Evolutionary conservation across 1,140 invertebrate genomes (phyloP), one percentile per base, ranked within the genome.

Genomic region (Trichomalopsis sarcophagae): DNA sequence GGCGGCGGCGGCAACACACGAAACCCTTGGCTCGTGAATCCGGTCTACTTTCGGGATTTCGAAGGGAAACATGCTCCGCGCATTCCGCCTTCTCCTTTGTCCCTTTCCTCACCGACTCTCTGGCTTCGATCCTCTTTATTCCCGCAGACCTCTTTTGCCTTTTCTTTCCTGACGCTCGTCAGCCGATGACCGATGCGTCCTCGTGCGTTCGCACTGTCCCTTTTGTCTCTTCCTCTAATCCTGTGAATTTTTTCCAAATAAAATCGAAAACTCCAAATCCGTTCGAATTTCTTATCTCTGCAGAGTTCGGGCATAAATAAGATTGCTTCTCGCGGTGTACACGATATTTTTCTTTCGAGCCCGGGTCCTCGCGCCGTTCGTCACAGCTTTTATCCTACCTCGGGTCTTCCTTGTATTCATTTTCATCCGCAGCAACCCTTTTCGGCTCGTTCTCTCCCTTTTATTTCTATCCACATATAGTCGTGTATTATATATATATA

Each of bases 41-140:
- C 62, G 71, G 75, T 85, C 84, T 83, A 85, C 76, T 87, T 86
- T 84, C 62, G 83, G 76, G 75, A 79, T 76, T 81, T 84, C 79
- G 82, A 85, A 76, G 68, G 66, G 84, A 88, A 89, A 91, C 88
- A 88, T 89, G 86, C 84, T 87, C 86, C 73, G 80, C 84, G 87
- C 90, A 92, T 92, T 91, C 89, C 89, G 79, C 87, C 87, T 84
- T 87, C 74, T 84, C 55, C 84, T 80, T 84, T 87, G 69, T 80
- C 9, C 69, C 50, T 75, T 66, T 11, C 68, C 27, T 82, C 69
- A 40, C 81, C 55, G 55, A 62, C 55, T 62, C 21, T 6, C 55
- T 55, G 55, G n/a, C 21, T 62, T 62, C 71, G 79, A 36, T 78
- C 50, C 30, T 23, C 68, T 62, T 68, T 36, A 36, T 36, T 62